Evolutionary conservation across 2,888 invertebrate species (phyloP), one percentile per base, ranked within the genome.

Genomic region (Drosophila pseudotakahashii): DNA sequence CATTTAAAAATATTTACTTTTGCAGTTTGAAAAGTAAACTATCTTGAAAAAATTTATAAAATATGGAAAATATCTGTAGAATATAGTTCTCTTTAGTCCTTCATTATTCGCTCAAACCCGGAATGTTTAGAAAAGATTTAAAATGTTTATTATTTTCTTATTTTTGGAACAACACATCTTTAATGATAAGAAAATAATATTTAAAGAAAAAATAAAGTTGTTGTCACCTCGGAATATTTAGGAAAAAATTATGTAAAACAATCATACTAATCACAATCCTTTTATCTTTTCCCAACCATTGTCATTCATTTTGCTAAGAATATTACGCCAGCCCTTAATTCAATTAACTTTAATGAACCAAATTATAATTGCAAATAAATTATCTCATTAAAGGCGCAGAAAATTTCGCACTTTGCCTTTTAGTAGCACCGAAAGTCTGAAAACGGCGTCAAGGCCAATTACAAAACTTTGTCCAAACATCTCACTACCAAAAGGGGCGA

Each of bases 291-390:
- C 26, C 7, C 47, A 39, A 26, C 13, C 37, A 14, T 50, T 42
- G n/a, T 5, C 39, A 67, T 48, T 42, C 34, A 23, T 23, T 52
- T 30, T 4, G 36, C 53, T 30, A 16, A 16, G 30, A 30, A 7
- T n/a, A 14, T 58, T 16, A 34, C 39, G n/a, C 37, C 10, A 44
- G 19, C 13, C 61, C 34, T 14, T 51, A 72, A 61, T 61, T 62
- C 36, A 72, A 70, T 70, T 72, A 72, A 45, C 53, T 54, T 45
- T 70, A 72, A 70, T 72, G 54, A 73, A 70, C 54, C 50, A 51
- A 70, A 72, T 62, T 62, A 70, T 73, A 72, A 69, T 71, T 71
- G 69, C 69, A 71, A 69, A 69, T 60, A 69, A 69, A 69, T 69
- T 71, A 70, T 70, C 73, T 51, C 54, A 63, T 63, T 70, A 54